Evolutionary conservation across 2,888 invertebrate genomes (phyloP).

Genomic region (Lochmaea crataegi): DNA sequence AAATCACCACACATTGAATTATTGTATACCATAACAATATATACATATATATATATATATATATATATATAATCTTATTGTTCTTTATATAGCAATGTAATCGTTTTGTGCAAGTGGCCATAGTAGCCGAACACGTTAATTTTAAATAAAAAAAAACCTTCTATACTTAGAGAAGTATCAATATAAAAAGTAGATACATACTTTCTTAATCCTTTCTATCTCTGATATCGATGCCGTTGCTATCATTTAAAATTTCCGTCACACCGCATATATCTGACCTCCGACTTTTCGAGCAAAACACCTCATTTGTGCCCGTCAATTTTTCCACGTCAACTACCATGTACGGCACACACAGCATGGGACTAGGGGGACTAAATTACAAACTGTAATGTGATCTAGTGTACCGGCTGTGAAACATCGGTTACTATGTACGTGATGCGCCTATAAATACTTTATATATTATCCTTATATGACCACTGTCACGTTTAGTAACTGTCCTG

Average conservation of each 20-base stretch:
- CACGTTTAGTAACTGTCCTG: constrained; percentile 41
- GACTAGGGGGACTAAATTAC: constrained; percentile 58
- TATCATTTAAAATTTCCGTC: constrained; percentile 21
- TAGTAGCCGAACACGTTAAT: too few relatives aligned
- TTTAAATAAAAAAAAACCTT: too few relatives aligned
- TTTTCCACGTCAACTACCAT: constrained; percentile 35
- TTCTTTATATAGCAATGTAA: too few relatives aligned
- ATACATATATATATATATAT: too few relatives aligned
- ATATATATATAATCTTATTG: too few relatives aligned
- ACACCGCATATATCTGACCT: constrained; percentile 22
- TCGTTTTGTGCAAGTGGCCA: too few relatives aligned
- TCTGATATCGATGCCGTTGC: not conserved
- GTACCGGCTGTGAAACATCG: constrained; percentile 61
- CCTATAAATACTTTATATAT: constrained; percentile 59
- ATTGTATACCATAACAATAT: too few relatives aligned
- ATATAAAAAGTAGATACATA: not conserved
- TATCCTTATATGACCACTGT: constrained; percentile 56
- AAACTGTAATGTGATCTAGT: constrained; percentile 61
- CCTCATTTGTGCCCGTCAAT: constrained; percentile 39
- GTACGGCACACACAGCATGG: constrained; percentile 31
- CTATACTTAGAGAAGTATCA: not conserved
- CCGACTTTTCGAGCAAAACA: constrained; percentile 38
- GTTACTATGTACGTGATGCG: constrained; percentile 61
- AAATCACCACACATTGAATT: too few relatives aligned
- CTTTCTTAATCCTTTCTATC: not conserved